Evolutionary conservation across 1,140 invertebrate genomes (phyloP), one percentile per base, ranked within the genome.

Genomic region (Trachymyrmex septentrionalis): DNA sequence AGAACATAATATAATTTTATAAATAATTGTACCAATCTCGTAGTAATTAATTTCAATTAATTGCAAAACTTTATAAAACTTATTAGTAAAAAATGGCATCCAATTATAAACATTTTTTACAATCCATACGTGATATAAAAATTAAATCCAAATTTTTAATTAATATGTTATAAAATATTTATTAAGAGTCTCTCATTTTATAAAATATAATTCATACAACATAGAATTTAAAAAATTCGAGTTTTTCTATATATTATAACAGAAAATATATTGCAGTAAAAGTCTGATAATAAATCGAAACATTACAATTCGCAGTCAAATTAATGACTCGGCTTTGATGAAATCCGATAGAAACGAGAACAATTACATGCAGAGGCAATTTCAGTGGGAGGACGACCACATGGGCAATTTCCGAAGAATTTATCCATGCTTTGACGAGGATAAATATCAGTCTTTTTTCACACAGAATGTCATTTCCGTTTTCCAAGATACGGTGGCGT

Each of bases 401-500:
- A 95, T 97, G 90, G 98, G 98, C 92, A 94, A 95, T 92, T 94
- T 93, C 77, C 90, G 93, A 71, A 86, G 92, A 91, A 92, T 95
- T 86, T 93, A 94, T 88, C 91, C 92, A 48, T 86, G 64, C 44
- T 81, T 85, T n/a, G 90, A 92, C 64, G 86, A 81, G 44, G 93
- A 96, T 67, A 97, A 97, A 91, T 98, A 98, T 92, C 96, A 96
- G 69, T 96, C 96, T 75, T 97, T 97, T 93, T 98, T 98, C 94
- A 96, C 97, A 90, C 97, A 97, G 94, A 97, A 96, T 80, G 96
- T 96, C 55, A 96, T 96, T 71, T 97, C 97, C 1, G 95, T 98
- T 55, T 98, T 97, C 92, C 97, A 97, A 80, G 97, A 97, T 89
- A 98, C 97, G n/a, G 97, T 97, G 27, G 96, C 97, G 0, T 98